Percentiles rank a stretch among this genome's conserved stretches.
phyloP scores from a whole-genome alignment of 2,113 vertebrate species.

The Cervus canadensis region DNA sequence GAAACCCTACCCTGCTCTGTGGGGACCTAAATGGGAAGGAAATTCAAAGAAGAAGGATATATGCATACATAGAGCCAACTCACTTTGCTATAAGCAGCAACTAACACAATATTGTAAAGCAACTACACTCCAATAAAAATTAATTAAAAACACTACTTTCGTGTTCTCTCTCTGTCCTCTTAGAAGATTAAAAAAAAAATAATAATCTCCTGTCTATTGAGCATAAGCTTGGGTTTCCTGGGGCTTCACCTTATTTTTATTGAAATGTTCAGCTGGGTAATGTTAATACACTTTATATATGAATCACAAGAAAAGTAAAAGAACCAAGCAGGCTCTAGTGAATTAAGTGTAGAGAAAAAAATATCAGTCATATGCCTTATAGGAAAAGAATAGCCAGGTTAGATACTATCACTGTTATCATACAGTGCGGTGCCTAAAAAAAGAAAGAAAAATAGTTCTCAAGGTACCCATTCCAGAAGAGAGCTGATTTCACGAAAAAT shows the following conservation, averaged over 20 bases:
- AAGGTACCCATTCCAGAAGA: not conserved
- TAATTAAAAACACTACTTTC: not conserved
- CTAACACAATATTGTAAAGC: not conserved
- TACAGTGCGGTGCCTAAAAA: not conserved
- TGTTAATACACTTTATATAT: not conserved
- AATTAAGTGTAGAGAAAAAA: not conserved
- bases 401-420: not conserved
- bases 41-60: not conserved
- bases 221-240: not conserved
- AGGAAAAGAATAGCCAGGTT: not conserved
- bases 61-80: not conserved
- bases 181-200: not conserved
- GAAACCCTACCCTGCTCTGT: not conserved
- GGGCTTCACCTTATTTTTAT: not conserved
- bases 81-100: not conserved
- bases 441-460: not conserved
- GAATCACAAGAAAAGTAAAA: not conserved
- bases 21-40: not conserved
- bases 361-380: not conserved
- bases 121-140: not conserved
- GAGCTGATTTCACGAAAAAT: not conserved
- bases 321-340: not conserved
- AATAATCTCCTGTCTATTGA: not conserved
- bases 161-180: not conserved
- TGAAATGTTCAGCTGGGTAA: not conserved